Base-by-base conservation (phyloP, 2,797 vertebrate species). In the Crocodylus rhombifer region DNA sequence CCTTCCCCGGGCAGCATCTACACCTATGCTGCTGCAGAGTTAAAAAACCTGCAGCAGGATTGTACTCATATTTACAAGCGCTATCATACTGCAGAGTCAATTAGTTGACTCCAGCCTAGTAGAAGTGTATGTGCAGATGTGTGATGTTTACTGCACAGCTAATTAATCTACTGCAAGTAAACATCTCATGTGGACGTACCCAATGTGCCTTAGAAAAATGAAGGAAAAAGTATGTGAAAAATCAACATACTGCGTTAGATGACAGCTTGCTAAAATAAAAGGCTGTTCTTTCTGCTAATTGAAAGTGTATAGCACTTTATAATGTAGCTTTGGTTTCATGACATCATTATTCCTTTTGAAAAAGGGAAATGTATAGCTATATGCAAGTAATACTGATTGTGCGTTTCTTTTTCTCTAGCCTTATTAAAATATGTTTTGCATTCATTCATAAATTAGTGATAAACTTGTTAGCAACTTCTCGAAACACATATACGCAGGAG, bases 241-340 rank as follows among this genome's bases (percentile, higher is more conserved):
- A 97, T 95, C 98, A 98, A 98, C 96, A 98, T 98, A 98, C 97
- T 87, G 98, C 97, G 98, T 94, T 97, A 98, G 97, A 93, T 96
- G 97, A 97, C 96, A 95, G 96, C 90, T 97, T 96, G 96, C 95
- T 98, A 97, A 98, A 98, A 98, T 98, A 98, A 98, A 98, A 97
- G 95, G 97, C 96, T 97, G 97, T 97, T 97, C 97, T 97, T 96
- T 97, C 96, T 96, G 95, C 95, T 96, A 97, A 95, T 90, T 88
- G 95, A 98, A 97, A 97, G 97, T 98, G 98, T 97, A 97, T 98
- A 97, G 36, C 36, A 96, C 96, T 97, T 98, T 97, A 97, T 97
- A 97, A 97, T 98, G 98, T 95, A 98, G 81, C 97, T 97, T 97
- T 96, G 97, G 97, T 96, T 98, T 97, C 97, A 97, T 97, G 97